A percentile compares a stretch with the other conserved stretches of the same genome.
Evolutionary conservation across 2,888 invertebrate genomes (phyloP).

Genomic region (Plemyria rubiginata): DNA sequence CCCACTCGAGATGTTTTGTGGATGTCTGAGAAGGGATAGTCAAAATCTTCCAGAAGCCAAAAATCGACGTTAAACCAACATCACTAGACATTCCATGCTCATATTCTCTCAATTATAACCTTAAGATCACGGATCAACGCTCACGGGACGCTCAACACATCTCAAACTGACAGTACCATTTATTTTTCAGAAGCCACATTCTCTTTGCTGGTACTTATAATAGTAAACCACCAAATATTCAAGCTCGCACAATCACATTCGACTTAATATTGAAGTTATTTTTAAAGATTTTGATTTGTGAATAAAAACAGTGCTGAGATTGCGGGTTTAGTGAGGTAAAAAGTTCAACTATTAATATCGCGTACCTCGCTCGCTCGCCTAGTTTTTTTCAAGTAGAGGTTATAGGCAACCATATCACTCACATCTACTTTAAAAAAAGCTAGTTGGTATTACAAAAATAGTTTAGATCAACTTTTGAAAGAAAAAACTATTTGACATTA

Average conservation of each 20-base stretch:
- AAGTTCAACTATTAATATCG: neutral
- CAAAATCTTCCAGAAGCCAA: neutral
- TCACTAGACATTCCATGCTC: neutral
- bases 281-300: neutral
- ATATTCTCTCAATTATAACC: neutral
- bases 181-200: neutral
- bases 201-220: neutral
- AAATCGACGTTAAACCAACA: conserved; percentile 2
- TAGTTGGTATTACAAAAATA: too few species aligned
- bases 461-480: too few species aligned
- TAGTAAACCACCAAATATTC: neutral
- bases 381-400: too few species aligned
- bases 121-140: neutral
- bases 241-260: neutral
- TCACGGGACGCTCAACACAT: conserved; percentile 3
- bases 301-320: neutral
- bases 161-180: neutral
- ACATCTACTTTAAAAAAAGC: too few species aligned
- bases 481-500: neutral
- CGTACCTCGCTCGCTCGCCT: too few species aligned
- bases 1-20: too few species aligned
- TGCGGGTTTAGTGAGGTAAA: neutral
- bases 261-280: neutral
- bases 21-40: too few species aligned
- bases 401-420: too few species aligned